Percentiles rank a stretch among this genome's conserved stretches.
Conservation (phyloP, 1,140 invertebrate species). For the Drosophila suzukii region DNA sequence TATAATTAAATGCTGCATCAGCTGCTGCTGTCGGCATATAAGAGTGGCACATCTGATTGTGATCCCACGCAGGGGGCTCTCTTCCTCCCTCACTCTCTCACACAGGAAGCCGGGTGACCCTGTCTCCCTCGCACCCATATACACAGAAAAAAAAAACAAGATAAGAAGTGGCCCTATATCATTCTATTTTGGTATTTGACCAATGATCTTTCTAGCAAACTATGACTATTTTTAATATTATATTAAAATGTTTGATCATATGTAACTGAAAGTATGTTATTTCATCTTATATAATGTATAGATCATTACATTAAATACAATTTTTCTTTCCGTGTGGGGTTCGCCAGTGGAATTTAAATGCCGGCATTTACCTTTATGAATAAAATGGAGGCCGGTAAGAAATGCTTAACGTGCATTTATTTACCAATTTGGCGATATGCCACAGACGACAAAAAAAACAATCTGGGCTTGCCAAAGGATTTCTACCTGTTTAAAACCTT, state of each 20-base stretch:
- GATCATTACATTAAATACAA: background rate
- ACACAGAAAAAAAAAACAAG: background rate
- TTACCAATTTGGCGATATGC: conserved; percentile 49
- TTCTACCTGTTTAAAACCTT: conserved; percentile 14
- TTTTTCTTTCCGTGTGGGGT: background rate
- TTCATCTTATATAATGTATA: no score
- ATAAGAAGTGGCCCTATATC: background rate
- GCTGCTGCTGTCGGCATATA: conserved; percentile 46
- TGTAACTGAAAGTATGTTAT: no score
- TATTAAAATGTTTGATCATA: no score
- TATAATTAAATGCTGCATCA: conserved; percentile 51
- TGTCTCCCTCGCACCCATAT: background rate
- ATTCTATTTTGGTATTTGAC: background rate
- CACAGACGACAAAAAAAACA: background rate
- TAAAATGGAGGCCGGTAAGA: conserved; percentile 64
- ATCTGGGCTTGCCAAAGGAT: conserved; percentile 32
- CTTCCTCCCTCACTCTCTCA: background rate
- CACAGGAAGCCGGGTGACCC: conserved; percentile 5
- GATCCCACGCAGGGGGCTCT: conserved; percentile 12
- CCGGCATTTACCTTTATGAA: conserved; percentile 74
- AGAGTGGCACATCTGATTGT: conserved; percentile 39
- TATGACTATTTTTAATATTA: no score
- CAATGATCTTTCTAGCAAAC: no score
- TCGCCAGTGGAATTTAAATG: conserved; percentile 67
- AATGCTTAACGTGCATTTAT: conserved; percentile 45